Evolutionary conservation across 2,888 invertebrate genomes (phyloP).

Genomic region (Octonoba sinensis): DNA sequence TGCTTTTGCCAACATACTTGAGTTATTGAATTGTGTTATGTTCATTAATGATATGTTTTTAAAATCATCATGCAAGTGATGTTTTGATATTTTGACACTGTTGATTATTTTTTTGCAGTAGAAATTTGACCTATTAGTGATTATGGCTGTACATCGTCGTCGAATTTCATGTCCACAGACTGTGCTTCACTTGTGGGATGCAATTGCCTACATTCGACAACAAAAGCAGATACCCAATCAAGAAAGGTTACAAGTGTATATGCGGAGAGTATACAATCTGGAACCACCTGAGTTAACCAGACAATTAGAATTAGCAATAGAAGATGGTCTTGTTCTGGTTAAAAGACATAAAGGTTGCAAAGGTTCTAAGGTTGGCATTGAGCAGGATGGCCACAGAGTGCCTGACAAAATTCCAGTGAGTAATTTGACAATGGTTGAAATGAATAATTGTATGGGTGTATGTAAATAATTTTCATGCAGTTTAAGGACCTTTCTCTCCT

Average conservation of each 20-base stretch:
- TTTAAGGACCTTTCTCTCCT: too few species aligned
- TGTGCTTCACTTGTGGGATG: slow-evolving; percentile 75
- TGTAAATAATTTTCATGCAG: too few species aligned
- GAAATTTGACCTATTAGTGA: too few species aligned
- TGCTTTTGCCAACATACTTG: too few species aligned
- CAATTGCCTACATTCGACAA: slow-evolving; percentile 75
- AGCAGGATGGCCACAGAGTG: slow-evolving; percentile 76
- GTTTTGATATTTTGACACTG: too few species aligned
- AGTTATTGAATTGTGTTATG: too few species aligned
- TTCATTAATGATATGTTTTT: too few species aligned
- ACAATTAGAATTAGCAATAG: slow-evolving; percentile 70
- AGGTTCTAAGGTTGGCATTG: slow-evolving; percentile 74
- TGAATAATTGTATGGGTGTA: too few species aligned
- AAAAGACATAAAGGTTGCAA: slow-evolving; percentile 74
- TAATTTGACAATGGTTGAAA: neutral
- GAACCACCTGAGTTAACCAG: slow-evolving; percentile 69
- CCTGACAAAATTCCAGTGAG: slow-evolving; percentile 71
- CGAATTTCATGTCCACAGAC: slow-evolving; percentile 62
- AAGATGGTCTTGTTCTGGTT: slow-evolving; percentile 74
- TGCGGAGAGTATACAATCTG: slow-evolving; percentile 74
- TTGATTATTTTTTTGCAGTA: too few species aligned
- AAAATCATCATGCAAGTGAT: too few species aligned
- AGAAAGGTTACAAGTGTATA: slow-evolving; percentile 75
- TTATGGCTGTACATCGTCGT: slow-evolving; percentile 43
- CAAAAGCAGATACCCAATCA: slow-evolving; percentile 76